Evolutionary conservation across 2,888 invertebrate species (phyloP), one percentile per base, ranked within the genome.

Genomic region (Drosophila differens): DNA sequence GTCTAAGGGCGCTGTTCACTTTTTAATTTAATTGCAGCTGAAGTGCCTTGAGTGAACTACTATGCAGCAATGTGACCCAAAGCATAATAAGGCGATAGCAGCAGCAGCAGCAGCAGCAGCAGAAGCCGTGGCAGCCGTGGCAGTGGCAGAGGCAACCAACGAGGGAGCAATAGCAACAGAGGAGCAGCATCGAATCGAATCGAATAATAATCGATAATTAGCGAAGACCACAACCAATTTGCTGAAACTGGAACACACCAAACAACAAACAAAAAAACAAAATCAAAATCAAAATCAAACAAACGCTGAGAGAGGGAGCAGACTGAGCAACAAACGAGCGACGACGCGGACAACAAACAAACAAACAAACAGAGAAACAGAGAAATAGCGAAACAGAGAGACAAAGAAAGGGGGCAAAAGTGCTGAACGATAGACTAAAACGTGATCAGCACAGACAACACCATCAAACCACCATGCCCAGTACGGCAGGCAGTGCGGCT

Each of bases 401-500:
- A 25, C 16, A 16, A 47, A 25, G 25, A 9, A 9, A 47, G 16
- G 16, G 47, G 47, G 4, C n/a, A n/a, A n/a, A 54, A 19, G 16
- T 4, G 54, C 33, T 16, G 54, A 37, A 35, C 54, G 16, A 35
- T 10, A 32, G 33, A 57, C 39, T 30, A 37, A n/a, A 30, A 57
- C 57, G 57, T 4, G n/a, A 51, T 19, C 30, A 35, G 25, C 33
- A 19, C 35, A 35, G 6, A 6, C 16, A 0, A 47, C 25, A 25
- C 35, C 14, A 35, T 35, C 35, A 25, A 4, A 30, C 49, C 70
- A 81, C 77, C 62, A 92, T 90, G 84, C 91, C 91, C 62, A 91
- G 91, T 75, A 90, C 91, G 58, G 80, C 82, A 39, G 91, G 91
- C 74, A 91, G 90, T 64, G 85, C 85, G 32, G 83, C 83, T 44